Base-by-base conservation (phyloP, 2,797 vertebrate species). In the Macropus fuliginosus region DNA sequence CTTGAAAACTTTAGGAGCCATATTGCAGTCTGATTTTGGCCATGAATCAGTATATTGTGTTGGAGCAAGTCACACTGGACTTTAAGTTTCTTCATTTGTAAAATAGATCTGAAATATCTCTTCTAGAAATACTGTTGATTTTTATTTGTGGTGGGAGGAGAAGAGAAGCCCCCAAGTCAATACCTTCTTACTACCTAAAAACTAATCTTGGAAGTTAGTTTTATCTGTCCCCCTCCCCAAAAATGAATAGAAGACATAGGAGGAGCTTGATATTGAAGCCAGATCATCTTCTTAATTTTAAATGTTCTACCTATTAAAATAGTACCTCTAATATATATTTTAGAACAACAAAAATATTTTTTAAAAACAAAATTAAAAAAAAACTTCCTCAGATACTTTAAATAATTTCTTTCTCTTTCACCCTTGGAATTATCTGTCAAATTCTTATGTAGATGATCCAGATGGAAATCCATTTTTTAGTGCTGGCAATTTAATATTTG, bases 401-500 rank as follows among this genome's bases (percentile, higher is more conserved):
- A 81, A 21, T 81, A 46, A 87, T 62, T 62, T 62, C 14, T 50
- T 46, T 66, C 62, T 66, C 34, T 66, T 87, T 87, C 40, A 46
- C 40, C 40, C 24, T 87, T 6, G 1, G 16, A 87, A 46, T 87
- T 46, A 3, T 87, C 40, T 87, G 8, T 87, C 40, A 87, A 3
- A 24, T 46, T 87, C 40, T 46, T 27, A 46, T 87, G 21, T 46
- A 87, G 9, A 46, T 27, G 40, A 87, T 87, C 74, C 21, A 87
- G 40, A 46, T 46, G 40, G 40, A 87, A 87, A 87, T 87, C 0
- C 74, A 24, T 56, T 89, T 95, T 94, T 96, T 94, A 94, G 66
- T 66, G 55, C 50, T 95, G 74, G 2, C 10, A 55, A 87, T 90
- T 97, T 94, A 55, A 90, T 94, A 59, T 92, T 56, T 93, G 55